Base-by-base conservation (phyloP, 1,140 invertebrate species). In the Penaeus chinensis region DNA sequence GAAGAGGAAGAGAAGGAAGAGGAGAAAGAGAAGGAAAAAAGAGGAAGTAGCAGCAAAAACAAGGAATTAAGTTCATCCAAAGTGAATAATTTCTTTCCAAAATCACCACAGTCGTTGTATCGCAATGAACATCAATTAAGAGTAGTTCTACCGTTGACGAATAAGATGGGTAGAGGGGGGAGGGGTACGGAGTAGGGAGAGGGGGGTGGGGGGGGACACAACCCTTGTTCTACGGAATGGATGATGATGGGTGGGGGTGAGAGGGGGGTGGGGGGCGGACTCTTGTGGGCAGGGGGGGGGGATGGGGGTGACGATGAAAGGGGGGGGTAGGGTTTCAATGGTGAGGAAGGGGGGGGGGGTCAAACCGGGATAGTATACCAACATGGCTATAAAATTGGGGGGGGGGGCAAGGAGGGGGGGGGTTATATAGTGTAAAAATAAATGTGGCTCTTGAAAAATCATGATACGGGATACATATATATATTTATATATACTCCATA, bases 201-300 rank as follows among this genome's bases (percentile, higher is more conserved):
- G 63, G 22, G n/a, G 18, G 3, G 27, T n/a, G 62, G 77, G 63
- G 19, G 82, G 84, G 77, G 84, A 79, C 63, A 82, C 81, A 82
- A 82, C 81, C 81, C 80, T 42, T 82, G 81, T 82, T 69, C 81
- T 69, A 82, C 20, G 77, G 61, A 69, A 65, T n/a, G 62, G 63
- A 24, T 11, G 74, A 63, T 61, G 84, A 62, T 74, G 27, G 71
- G 61, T 37, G 74, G 84, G 27, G 47, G 62, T 71, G 71, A 61
- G 37, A 22, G 65, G 22, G 69, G 82, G 83, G 42, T 7, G 54
- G 22, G 82, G 65, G 20, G 63, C 24, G 82, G 82, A 69, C 47
- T 79, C 77, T 79, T 79, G 47, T 60, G 47, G 61, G 77, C 71
- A 76, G 32, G 22, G 71, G 71, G 42, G 42, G 7, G 22, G 71